A percentile compares a stretch with the other conserved stretches of the same genome.
Evolutionary conservation across 2,797 vertebrate species (phyloP).

Genomic region (Aeoliscus strigatus): DNA sequence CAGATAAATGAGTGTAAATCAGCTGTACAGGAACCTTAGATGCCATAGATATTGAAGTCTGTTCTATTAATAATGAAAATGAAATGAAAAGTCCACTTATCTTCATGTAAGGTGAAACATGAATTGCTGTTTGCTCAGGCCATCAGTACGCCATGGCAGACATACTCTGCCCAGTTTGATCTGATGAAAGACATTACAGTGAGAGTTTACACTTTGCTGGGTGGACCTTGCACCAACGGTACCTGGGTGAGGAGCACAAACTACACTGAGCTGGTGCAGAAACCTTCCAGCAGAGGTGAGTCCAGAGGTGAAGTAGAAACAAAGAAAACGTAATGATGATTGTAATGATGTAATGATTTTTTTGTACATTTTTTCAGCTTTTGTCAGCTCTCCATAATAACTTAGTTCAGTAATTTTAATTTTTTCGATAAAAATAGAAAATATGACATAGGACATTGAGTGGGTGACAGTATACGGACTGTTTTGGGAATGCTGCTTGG

Average conservation of each 20-base stretch:
- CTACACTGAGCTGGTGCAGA: constrained; percentile 53
- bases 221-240: constrained; percentile 58
- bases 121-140: constrained; percentile 41
- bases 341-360: background rate
- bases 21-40: no score
- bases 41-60: no score
- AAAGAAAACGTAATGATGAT: no score
- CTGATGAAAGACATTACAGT: constrained; percentile 64
- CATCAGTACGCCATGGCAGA: constrained; percentile 45
- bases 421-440: no score
- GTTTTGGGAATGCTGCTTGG: background rate
- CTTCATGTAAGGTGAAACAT: background rate
- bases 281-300: constrained; percentile 49
- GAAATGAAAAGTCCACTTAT: background rate
- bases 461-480: background rate
- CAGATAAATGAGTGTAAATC: no score
- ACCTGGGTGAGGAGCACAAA: constrained; percentile 43
- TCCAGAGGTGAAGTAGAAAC: no score
- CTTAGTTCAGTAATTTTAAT: no score
- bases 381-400: no score
- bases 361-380: background rate
- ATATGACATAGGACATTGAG: background rate
- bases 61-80: no score
- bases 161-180: constrained; percentile 67
- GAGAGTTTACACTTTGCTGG: constrained; percentile 62